Evolutionary conservation across 2,797 vertebrate species (phyloP), one percentile per base, ranked within the genome.

Genomic region (Acanthurus tractus): DNA sequence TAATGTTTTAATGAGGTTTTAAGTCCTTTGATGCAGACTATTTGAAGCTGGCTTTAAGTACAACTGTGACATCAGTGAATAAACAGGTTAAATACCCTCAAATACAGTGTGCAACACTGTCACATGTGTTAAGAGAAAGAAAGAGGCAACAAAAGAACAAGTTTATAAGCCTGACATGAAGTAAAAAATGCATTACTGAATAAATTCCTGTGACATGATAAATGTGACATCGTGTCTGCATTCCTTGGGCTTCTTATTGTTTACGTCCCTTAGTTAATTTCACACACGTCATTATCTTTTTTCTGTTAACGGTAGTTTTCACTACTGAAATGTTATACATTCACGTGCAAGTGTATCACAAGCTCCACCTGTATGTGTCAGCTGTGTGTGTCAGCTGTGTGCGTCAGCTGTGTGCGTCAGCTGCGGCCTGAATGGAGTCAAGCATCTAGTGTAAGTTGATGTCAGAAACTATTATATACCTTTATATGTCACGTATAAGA

Each of bases 321-420:
- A 25, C 8, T 52, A 25, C 50, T 54, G 45, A 52, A 23, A 42
- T 70, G 17, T 44, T 18, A 76, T 72, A 46, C 62, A 48, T 70
- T 74, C 34, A 75, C 75, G 63, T 65, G 38, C 22, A 56, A 50
- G 56, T 56, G 58, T 48, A 66, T 71, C 70, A 74, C 63, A 64
- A 66, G 58, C 54, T 70, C 25, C 57, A 46, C 45, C 59, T 59
- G 42, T 59, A 53, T 83, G 72, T 38, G 34, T 40, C 38, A 40
- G 38, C 38, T 81, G 75, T 78, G 44, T n/a, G n/a, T n/a, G n/a
- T n/a, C 57, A 45, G 48, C 59, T 59, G 48, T 59, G 49, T 83
- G 72, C 34, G 34, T 40, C 38, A 40, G 38, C 38, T 81, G 75
- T 78, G 56, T 83, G 72, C 44, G 23, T 81, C 78, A 81, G 45